phyloP scores from a whole-genome alignment of 2,113 vertebrate genomes.

The Syrrhaptes paradoxus region DNA sequence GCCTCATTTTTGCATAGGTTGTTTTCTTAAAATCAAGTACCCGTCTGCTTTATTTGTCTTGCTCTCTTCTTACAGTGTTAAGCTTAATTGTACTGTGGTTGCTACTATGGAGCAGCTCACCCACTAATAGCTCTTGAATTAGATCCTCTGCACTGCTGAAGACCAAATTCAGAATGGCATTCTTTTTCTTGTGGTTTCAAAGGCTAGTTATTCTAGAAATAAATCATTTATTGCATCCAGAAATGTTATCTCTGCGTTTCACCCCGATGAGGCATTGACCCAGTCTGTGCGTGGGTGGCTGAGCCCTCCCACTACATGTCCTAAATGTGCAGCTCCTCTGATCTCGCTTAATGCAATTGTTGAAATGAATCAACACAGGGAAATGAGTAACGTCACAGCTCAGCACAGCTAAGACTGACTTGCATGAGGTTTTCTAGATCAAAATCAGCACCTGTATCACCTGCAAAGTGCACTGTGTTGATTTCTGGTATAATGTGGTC shows the following conservation, averaged over 20 bases:
- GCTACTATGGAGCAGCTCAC: neutral
- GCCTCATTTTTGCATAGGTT: neutral
- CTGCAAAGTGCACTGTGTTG: neutral
- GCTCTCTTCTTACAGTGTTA: neutral
- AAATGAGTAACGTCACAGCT: neutral
- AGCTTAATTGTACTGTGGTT: neutral
- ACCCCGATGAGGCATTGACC: neutral
- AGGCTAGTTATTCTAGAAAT: neutral
- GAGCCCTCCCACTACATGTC: neutral
- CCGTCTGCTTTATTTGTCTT: neutral
- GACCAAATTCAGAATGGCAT: neutral
- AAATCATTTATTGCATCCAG: neutral
- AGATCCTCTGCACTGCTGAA: neutral
- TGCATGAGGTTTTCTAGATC: neutral
- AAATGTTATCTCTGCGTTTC: neutral
- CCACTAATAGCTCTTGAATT: neutral
- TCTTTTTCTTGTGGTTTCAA: neutral
- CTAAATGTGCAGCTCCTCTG: slow-evolving; percentile 27
- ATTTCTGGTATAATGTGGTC: neutral
- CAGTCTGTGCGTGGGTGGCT: neutral
- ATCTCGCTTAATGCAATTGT: slow-evolving; percentile 22
- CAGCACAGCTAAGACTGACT: neutral
- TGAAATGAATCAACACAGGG: neutral
- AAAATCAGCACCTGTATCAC: neutral
- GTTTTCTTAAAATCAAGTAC: neutral